Percentiles rank a stretch among this genome's conserved stretches.
These are phyloP conservation scores for Ceratoteleas bidentatus DNA, from an alignment of 1,140 invertebrate genomes.

Conservation along the genomic window DNA sequence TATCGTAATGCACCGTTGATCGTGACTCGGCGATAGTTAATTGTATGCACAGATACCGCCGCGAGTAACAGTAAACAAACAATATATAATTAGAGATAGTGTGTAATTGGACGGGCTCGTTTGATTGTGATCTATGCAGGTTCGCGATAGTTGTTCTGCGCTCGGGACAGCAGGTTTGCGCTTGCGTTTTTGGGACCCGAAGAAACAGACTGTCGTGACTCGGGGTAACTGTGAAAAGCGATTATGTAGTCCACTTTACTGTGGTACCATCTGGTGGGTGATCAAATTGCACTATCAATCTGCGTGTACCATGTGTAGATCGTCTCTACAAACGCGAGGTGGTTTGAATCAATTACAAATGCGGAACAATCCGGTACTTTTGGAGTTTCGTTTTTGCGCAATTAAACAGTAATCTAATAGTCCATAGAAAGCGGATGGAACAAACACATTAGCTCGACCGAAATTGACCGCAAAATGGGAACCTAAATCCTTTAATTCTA, in stretches of 20 bases:
- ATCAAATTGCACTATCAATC: no score
- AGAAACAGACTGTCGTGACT: not conserved
- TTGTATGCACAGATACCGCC: conserved; percentile 2
- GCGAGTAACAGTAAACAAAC: conserved; percentile 1
- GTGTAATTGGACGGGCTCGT: not conserved
- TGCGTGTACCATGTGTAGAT: no score
- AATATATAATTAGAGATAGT: conserved; percentile 4
- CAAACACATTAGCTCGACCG: conserved; percentile 40
- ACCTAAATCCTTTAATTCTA: conserved; percentile 55
- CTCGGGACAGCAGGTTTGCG: not conserved
- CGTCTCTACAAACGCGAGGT: no score
- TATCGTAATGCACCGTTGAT: conserved; percentile 10
- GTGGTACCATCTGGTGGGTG: no score
- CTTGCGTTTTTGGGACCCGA: not conserved
- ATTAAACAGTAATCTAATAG: conserved; percentile 17
- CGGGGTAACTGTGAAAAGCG: not conserved
- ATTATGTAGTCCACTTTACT: no score
- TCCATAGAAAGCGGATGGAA: conserved; percentile 29
- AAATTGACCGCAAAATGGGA: conserved; percentile 54
- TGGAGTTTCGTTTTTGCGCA: not conserved
- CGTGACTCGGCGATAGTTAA: conserved; percentile 7
- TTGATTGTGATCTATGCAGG: not conserved
- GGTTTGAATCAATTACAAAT: no score
- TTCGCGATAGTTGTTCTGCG: not conserved
- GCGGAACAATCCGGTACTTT: not conserved